Conservation (phyloP, 2,113 vertebrate genomes). For the Cepphus grylle region DNA sequence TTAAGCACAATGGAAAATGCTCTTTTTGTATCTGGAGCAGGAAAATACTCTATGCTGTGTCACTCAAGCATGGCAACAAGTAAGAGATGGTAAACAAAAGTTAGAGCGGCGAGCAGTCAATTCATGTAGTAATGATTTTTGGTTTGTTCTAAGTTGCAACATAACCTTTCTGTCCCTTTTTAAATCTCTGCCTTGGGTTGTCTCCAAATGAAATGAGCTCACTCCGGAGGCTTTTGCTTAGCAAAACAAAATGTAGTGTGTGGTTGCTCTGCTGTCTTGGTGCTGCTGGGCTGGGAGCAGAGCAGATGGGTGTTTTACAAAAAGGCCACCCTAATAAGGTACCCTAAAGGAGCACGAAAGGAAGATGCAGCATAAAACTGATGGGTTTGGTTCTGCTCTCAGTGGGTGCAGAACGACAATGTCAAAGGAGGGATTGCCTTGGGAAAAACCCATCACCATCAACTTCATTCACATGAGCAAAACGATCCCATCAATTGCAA, state of each 20-base stretch:
- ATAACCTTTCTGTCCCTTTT: neutral
- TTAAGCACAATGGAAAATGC: neutral
- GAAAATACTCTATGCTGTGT: neutral
- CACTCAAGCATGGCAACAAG: neutral
- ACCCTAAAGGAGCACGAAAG: neutral
- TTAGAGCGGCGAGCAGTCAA: neutral
- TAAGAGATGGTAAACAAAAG: neutral
- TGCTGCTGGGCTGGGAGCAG: neutral
- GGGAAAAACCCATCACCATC: neutral
- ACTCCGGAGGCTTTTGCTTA: neutral
- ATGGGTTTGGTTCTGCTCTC: neutral
- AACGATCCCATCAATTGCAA: accelerated
- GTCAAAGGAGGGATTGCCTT: neutral
- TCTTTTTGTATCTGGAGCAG: neutral
- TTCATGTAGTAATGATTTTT: neutral
- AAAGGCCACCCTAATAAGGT: neutral
- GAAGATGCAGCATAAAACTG: neutral
- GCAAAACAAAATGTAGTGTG: neutral
- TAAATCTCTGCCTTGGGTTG: neutral
- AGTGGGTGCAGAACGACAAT: neutral
- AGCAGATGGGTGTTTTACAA: neutral
- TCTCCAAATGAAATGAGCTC: neutral
- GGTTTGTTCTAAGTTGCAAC: neutral
- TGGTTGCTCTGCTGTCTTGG: neutral
- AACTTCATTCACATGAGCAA: neutral